Base-by-base conservation (phyloP, 2,797 vertebrate species). In the Naso thynnoides region DNA sequence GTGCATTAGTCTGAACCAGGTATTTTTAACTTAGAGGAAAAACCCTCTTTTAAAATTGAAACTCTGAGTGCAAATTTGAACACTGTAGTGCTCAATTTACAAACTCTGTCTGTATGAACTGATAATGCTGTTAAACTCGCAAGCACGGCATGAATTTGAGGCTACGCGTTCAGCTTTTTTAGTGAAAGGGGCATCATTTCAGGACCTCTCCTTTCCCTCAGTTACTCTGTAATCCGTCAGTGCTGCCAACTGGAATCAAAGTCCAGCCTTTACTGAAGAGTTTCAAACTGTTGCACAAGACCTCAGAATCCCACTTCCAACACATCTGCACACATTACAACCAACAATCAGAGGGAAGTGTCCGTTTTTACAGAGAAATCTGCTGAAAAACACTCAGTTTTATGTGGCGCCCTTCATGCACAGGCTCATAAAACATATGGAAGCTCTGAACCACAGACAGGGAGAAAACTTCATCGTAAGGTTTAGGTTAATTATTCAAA, bases 241-340 rank as follows among this genome's bases (percentile, higher is more conserved):
- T 23, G 76, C 70, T 87, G 89, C 91, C 92, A 93, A 90, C 82
- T 86, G 52, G 78, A 91, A 69, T 79, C 94, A 94, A 95, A 95
- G 93, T 95, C 93, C 93, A 92, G 58, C 59, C 84, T 84, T 77
- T 53, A 71, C 70, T 72, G 80, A 86, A 81, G 75, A 75, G 24
- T 90, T 91, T 79, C 84, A 85, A 71, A 48, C 64, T 61, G 68
- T 93, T 94, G 88, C 67, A 42, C 83, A 94, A 93, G 73, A 15
- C 71, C 41, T 69, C 6, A 64, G 64, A 71, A 56, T 2, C 10
- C 14, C 56, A 31, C 36, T 36, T n/a, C 31, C 24, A 63, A 64
- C 64, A 68, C 59, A 71, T 29, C 31, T 21, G 61, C 15, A 65
- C 56, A 52, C 19, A 47, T 7, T 21, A 56, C 50, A 42, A 10